Evolutionary conservation across 64 coral and sea anemone species (phyloP).

Genomic region (Catalaphyllia jardinei): DNA sequence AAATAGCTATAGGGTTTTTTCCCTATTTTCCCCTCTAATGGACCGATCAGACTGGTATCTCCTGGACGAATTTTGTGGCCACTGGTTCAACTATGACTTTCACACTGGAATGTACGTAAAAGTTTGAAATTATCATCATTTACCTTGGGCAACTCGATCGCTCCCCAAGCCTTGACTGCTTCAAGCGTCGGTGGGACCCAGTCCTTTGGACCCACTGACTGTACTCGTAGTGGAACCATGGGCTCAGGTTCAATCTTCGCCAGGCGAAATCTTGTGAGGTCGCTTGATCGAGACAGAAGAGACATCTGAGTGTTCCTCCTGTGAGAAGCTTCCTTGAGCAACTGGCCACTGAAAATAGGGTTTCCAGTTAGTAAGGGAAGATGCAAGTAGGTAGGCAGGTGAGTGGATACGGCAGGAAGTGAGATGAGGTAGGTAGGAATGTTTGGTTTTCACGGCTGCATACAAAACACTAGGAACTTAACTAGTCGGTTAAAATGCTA

Average conservation of each 20-base stretch:
- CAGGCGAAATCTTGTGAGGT: conserved; percentile 24
- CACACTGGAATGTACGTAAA: too few relatives aligned
- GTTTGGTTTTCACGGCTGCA: too few relatives aligned
- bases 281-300: conserved; percentile 21
- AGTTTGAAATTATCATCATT: neutral
- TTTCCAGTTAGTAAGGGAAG: neutral
- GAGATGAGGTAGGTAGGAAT: too few relatives aligned
- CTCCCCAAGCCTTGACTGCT: conserved; percentile 6
- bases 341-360: neutral
- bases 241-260: conserved; percentile 24
- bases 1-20: too few relatives aligned
- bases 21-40: too few relatives aligned
- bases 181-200: conserved; percentile 24
- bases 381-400: too few relatives aligned
- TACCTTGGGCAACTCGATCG: neutral
- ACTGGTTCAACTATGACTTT: too few relatives aligned
- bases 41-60: too few relatives aligned
- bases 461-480: too few relatives aligned
- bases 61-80: too few relatives aligned
- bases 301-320: neutral
- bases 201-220: conserved; percentile 29
- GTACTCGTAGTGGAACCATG: neutral
- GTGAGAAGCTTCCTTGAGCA: neutral
- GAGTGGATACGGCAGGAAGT: too few relatives aligned
- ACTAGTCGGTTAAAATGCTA: too few relatives aligned